These are phyloP conservation scores for Crepidodera aurea DNA, from an alignment of 2,888 invertebrate species.

Conservation along the genomic window DNA sequence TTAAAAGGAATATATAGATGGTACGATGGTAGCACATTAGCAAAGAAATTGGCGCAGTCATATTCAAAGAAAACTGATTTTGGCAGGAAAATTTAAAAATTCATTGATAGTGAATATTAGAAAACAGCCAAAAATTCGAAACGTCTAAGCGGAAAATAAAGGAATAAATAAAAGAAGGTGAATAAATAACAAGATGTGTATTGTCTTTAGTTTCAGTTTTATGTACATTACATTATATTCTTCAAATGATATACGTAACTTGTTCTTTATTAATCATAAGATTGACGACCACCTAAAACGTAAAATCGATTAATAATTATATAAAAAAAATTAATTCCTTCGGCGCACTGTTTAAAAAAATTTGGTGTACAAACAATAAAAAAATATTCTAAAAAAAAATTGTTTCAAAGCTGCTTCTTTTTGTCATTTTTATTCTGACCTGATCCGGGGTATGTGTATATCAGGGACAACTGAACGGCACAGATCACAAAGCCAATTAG, in stretches of 20 bases:
- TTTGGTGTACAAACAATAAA: neutral
- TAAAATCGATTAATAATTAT: conserved; percentile 15
- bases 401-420: conserved; percentile 35
- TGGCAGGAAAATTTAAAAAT: no score
- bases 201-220: neutral
- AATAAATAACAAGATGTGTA: neutral
- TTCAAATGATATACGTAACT: neutral
- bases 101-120: no score
- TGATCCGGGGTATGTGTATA: conserved; percentile 70
- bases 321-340: neutral
- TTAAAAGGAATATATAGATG: no score
- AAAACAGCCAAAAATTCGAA: no score
- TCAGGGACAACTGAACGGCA: conserved; percentile 71
- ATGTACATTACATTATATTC: neutral
- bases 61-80: no score
- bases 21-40: no score
- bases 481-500: conserved; percentile 70
- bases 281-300: conserved; percentile 40
- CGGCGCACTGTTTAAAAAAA: no score
- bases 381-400: neutral
- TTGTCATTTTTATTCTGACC: conserved; percentile 42
- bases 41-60: no score
- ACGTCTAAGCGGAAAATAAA: neutral
- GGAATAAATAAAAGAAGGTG: neutral
- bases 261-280: neutral